Evolutionary conservation across 2,888 invertebrate species (phyloP).

Genomic region (Quadroppia sp.): DNA sequence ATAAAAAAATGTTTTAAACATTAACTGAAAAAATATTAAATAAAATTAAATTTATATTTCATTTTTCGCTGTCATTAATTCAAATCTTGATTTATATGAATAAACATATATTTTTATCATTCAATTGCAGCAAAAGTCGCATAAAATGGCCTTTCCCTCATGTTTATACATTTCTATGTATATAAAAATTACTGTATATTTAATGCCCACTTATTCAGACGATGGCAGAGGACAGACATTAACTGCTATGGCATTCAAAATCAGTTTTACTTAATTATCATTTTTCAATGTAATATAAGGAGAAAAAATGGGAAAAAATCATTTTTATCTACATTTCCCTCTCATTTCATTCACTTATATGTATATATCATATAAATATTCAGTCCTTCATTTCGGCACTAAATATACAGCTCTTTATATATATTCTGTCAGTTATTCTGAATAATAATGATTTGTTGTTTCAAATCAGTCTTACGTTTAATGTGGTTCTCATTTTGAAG

Average conservation of each 20-base stretch:
- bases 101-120: slow-evolving; percentile 1
- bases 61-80: background rate
- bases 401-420: background rate
- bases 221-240: background rate
- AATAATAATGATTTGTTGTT: background rate
- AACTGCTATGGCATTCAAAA: slow-evolving; percentile 24
- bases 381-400: background rate
- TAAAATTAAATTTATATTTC: too few species aligned
- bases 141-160: background rate
- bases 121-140: background rate
- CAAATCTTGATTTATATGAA: slow-evolving; percentile 17
- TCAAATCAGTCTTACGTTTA: background rate
- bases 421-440: slow-evolving; percentile 3
- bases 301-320: background rate
- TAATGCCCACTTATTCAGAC: background rate
- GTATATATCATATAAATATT: background rate
- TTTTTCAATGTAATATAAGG: background rate
- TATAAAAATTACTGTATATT: too few species aligned
- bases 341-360: background rate
- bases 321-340: background rate
- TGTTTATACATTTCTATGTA: too few species aligned
- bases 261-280: slow-evolving; percentile 16
- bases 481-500: background rate
- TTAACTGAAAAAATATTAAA: too few species aligned
- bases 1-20: too few species aligned